These are phyloP conservation scores for Peromyscus attwateri DNA, from an alignment of 2,797 vertebrate genomes.

Conservation along the genomic window DNA sequence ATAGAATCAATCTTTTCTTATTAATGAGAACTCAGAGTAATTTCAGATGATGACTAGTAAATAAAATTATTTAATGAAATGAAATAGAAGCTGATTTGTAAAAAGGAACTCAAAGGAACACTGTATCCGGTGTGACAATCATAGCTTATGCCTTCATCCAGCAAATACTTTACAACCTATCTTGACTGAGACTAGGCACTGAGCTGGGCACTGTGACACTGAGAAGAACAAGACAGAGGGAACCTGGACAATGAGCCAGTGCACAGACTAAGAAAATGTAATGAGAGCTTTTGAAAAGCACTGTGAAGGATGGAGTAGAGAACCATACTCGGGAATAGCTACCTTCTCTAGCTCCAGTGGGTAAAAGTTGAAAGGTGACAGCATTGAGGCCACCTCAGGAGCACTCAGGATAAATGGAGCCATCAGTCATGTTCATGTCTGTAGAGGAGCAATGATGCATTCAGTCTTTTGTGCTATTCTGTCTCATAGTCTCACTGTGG, in stretches of 20 bases:
- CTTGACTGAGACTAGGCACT: neutral
- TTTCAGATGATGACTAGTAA: conserved; percentile 71
- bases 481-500: neutral
- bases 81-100: conserved; percentile 67
- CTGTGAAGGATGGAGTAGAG: neutral
- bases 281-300: neutral
- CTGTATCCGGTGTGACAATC: neutral
- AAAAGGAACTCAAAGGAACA: conserved; percentile 40
- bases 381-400: neutral
- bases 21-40: conserved; percentile 72
- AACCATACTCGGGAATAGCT: neutral
- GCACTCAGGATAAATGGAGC: conserved; percentile 17
- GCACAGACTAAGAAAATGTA: neutral
- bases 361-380: neutral
- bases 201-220: neutral
- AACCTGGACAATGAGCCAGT: neutral
- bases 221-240: neutral
- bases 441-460: neutral
- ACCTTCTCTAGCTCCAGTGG: neutral
- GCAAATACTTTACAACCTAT: neutral
- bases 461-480: conserved; percentile 25
- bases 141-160: conserved; percentile 26
- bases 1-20: conserved; percentile 69
- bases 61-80: conserved; percentile 74
- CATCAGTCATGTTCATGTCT: neutral